Evolutionary conservation across 2,113 vertebrate genomes (phyloP).

Genomic region (Nanorana parkeri): DNA sequence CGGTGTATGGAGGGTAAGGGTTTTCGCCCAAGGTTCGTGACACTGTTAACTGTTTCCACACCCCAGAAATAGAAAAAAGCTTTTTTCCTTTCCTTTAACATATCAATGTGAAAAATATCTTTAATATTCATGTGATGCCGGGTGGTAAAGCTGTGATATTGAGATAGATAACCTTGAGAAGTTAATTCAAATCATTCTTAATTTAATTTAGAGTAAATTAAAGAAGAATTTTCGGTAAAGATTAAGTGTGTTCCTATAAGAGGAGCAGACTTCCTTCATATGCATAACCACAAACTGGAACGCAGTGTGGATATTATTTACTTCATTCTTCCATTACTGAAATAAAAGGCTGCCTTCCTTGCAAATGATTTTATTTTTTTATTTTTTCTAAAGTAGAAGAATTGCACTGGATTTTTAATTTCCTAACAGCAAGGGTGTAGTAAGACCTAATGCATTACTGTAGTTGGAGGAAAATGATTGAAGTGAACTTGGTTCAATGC

Average conservation of each 20-base stretch:
- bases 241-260: constrained; percentile 32
- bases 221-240: constrained; percentile 45
- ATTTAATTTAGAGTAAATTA: constrained; percentile 41
- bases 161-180: constrained; percentile 35
- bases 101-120: constrained; percentile 15
- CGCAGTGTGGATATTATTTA: constrained; percentile 6
- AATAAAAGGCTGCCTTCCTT: background rate
- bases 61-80: background rate
- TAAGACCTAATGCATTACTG: too few species aligned
- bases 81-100: background rate
- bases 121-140: constrained; percentile 36
- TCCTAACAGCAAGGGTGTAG: background rate
- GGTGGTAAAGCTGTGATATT: constrained; percentile 25
- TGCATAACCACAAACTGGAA: constrained; percentile 42
- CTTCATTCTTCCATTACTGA: constrained; percentile 39
- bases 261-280: constrained; percentile 21
- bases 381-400: background rate
- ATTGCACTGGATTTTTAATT: background rate
- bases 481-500: too few species aligned
- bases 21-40: too few species aligned
- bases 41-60: too few species aligned
- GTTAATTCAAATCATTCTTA: constrained; percentile 28
- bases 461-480: too few species aligned
- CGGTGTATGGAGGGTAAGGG: too few species aligned
- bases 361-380: constrained; percentile 1